These are phyloP conservation scores for Enteromius mattozi DNA, from an alignment of 2,797 vertebrate genomes.

Conservation along the genomic window DNA sequence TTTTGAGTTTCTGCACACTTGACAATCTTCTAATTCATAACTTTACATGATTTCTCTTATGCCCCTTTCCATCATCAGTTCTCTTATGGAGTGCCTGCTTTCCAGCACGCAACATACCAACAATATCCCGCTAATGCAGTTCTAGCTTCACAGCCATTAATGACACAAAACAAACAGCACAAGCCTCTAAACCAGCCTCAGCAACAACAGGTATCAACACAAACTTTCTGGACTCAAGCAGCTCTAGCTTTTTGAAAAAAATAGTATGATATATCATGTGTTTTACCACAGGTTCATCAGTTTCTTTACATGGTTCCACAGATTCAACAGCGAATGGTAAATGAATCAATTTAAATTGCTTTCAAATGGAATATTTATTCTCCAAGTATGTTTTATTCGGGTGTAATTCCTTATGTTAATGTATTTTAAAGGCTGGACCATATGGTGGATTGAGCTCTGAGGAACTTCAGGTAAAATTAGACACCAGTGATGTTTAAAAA, in stretches of 20 bases:
- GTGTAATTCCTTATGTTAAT: neutral
- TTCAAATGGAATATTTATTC: neutral
- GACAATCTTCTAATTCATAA: neutral
- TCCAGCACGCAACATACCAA: neutral
- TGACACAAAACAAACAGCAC: neutral
- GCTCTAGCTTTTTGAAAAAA: neutral
- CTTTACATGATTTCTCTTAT: neutral
- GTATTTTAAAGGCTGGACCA: constrained; percentile 1
- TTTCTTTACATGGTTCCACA: constrained; percentile 24
- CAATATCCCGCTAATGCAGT: neutral
- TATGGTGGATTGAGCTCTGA: constrained; percentile 16
- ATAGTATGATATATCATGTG: neutral
- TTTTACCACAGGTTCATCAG: neutral
- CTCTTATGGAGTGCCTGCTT: constrained; percentile 1
- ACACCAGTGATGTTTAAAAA: neutral
- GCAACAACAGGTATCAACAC: constrained; percentile 4
- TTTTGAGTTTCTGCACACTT: neutral
- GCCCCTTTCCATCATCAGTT: neutral
- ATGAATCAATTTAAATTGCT: neutral
- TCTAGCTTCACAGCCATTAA: neutral
- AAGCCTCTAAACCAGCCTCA: neutral
- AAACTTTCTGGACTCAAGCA: neutral
- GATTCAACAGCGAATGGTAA: neutral
- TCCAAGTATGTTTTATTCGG: neutral
- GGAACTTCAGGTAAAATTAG: constrained; percentile 13